Evolutionary conservation across 2,113 vertebrate species (phyloP).

Genomic region (Falcunculus frontatus): DNA sequence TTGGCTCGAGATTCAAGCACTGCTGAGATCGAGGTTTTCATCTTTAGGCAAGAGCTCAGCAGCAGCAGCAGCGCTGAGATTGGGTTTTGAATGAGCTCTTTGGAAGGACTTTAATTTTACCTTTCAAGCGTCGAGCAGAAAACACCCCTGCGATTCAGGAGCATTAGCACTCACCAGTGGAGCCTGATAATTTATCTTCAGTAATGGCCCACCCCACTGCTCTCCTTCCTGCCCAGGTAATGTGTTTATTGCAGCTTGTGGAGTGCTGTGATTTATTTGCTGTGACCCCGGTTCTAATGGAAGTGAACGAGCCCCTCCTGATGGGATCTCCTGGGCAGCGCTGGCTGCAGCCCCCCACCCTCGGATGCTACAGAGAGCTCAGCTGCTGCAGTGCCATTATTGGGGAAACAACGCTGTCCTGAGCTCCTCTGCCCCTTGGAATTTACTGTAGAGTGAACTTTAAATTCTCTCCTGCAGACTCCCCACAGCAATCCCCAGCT

Average conservation of each 20-base stretch:
- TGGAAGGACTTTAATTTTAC: not conserved
- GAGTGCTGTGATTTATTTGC: not conserved
- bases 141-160: not conserved
- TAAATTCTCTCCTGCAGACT: not conserved
- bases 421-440: not conserved
- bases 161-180: not conserved
- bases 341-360: not conserved
- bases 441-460: not conserved
- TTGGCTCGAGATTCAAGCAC: not conserved
- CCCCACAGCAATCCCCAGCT: no score
- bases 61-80: not conserved
- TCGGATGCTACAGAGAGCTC: rapidly evolving
- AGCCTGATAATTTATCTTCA: not conserved
- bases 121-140: not conserved
- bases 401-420: not conserved
- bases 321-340: not conserved
- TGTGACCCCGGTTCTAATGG: not conserved
- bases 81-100: not conserved
- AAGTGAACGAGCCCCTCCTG: not conserved
- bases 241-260: not conserved
- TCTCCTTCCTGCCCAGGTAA: not conserved
- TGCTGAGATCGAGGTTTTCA: rapidly evolving
- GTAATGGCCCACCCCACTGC: not conserved
- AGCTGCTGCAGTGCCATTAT: not conserved
- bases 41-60: not conserved